A percentile compares a stretch with the other conserved stretches of the same genome.
Conservation (phyloP, 2,113 vertebrate genomes). For the Lepisosteus osseus region DNA sequence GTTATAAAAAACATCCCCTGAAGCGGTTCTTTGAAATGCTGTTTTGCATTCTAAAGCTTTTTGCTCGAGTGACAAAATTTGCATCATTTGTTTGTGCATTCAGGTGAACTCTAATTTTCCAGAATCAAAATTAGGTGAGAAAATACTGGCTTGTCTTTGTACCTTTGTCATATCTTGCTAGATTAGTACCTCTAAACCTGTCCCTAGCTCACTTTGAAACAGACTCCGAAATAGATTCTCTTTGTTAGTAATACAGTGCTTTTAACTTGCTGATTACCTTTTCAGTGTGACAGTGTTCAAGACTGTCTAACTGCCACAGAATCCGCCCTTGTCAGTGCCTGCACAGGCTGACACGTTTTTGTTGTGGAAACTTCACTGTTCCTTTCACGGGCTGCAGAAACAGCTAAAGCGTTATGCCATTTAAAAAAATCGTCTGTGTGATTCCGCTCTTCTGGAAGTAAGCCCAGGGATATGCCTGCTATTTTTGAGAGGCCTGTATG, state of each 20-base stretch:
- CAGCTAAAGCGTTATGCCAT: background rate
- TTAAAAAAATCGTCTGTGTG: background rate
- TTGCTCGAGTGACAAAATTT: no score
- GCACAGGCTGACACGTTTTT: background rate
- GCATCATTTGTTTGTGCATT: no score
- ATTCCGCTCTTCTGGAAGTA: background rate
- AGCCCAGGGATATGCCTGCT: background rate
- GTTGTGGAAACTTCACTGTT: background rate
- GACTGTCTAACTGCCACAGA: background rate
- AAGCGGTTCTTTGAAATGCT: no score
- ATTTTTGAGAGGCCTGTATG: background rate
- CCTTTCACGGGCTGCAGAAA: background rate
- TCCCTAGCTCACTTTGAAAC: background rate
- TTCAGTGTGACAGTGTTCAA: background rate
- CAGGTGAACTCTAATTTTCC: no score
- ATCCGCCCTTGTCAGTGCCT: conserved; percentile 8
- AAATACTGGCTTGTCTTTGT: background rate
- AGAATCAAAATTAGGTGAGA: no score
- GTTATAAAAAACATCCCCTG: no score
- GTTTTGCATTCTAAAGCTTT: no score
- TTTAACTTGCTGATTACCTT: background rate
- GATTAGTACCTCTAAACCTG: background rate
- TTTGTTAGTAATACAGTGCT: background rate
- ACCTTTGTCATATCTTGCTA: background rate
- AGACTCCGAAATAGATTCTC: background rate